Percentiles rank a stretch among this genome's conserved stretches.
phyloP scores from a whole-genome alignment of 2,888 invertebrate genomes.

The Rhyacophila evoluta region DNA sequence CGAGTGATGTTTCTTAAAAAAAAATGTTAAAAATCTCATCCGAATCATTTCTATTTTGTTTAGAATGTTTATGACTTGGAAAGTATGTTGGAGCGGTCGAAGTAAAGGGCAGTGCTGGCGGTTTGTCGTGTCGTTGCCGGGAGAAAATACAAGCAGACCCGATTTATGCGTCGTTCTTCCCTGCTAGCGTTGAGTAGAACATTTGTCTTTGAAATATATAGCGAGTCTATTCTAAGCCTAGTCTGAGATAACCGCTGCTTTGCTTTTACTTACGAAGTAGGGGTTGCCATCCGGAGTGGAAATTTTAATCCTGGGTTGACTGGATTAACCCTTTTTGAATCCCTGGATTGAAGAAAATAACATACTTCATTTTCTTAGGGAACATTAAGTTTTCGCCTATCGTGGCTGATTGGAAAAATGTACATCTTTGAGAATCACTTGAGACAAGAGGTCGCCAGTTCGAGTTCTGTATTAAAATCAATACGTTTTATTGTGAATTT shows the following conservation, averaged over 20 bases:
- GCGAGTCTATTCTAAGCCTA: slow-evolving; percentile 17
- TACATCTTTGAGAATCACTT: too few species aligned
- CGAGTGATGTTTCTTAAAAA: not conserved
- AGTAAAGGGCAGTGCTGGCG: not conserved
- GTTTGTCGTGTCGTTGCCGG: slow-evolving; percentile 32
- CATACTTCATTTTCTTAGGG: too few species aligned
- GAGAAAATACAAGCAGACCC: slow-evolving; percentile 32
- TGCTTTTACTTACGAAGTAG: not conserved
- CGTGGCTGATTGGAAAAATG: too few species aligned
- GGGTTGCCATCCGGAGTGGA: too few species aligned
- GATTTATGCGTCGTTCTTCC: slow-evolving; percentile 42
- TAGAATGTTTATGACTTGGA: slow-evolving; percentile 18
- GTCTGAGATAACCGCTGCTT: not conserved
- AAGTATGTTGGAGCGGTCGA: not conserved
- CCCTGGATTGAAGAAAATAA: too few species aligned
- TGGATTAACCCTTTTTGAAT: not conserved
- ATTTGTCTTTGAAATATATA: slow-evolving; percentile 41
- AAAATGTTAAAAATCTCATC: not conserved
- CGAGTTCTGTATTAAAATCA: too few species aligned
- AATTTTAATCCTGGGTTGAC: not conserved
- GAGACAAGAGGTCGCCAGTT: too few species aligned
- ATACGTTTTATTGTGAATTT: too few species aligned
- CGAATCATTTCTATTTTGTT: slow-evolving; percentile 24
- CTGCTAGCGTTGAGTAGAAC: slow-evolving; percentile 34
- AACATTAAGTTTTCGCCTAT: too few species aligned